These are phyloP conservation scores for Montipora efflorescens DNA, from an alignment of 64 coral and sea anemone genomes.

Conservation along the genomic window DNA sequence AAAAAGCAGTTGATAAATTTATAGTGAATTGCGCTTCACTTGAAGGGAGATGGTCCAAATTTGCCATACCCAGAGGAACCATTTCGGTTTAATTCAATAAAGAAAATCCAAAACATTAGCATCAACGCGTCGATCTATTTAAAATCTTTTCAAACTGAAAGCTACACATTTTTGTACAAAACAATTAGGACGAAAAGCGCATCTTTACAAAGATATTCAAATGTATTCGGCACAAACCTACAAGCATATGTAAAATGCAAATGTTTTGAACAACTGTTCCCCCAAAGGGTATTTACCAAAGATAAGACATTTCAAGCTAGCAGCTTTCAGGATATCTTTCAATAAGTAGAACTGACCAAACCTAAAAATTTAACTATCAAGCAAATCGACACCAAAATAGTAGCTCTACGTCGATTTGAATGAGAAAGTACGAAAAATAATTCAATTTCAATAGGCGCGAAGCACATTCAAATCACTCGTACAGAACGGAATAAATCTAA, in stretches of 20 bases:
- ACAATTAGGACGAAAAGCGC: background rate
- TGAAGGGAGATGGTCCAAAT: too few species aligned
- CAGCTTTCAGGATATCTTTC: background rate
- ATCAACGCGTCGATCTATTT: background rate
- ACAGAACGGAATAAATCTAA: background rate
- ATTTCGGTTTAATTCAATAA: background rate
- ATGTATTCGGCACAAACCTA: background rate
- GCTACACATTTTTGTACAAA: background rate
- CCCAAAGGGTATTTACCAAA: background rate
- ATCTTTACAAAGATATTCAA: constrained; percentile 5
- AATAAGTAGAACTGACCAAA: background rate
- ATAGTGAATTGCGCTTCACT: too few species aligned
- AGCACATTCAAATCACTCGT: constrained; percentile 11
- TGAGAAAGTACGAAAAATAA: background rate
- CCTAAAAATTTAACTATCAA: background rate
- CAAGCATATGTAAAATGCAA: background rate
- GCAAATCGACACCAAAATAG: background rate
- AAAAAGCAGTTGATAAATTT: too few species aligned
- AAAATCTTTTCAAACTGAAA: background rate
- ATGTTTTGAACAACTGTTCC: background rate
- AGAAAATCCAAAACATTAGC: background rate
- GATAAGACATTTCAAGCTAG: background rate
- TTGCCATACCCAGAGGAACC: too few species aligned
- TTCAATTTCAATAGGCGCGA: constrained; percentile 10
- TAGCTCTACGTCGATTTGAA: background rate